Base-by-base conservation (phyloP, 2,113 vertebrate species). In the Turnix velox region DNA sequence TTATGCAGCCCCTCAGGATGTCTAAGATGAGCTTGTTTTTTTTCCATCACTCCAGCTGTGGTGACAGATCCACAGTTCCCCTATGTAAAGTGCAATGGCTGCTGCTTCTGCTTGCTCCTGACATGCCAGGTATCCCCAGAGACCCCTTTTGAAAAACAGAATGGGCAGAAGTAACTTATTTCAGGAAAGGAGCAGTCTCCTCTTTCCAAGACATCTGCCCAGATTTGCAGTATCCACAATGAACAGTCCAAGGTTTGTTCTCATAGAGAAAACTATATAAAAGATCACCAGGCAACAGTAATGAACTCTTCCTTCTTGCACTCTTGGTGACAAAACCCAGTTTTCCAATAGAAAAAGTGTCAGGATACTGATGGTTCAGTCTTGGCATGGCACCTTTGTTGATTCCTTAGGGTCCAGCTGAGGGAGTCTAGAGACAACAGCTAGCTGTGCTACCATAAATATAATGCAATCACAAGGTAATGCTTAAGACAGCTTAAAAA, bases 111-210 rank as follows among this genome's bases (percentile, higher is more conserved):
- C 35, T 90, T 28, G 28, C 10, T 66, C 77, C 24, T 22, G n/a
- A 13, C 0, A 0, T 24, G 18, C 13, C 28, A 28, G 14, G 30
- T 49, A 39, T 84, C 30, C n/a, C 39, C 18, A 55, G 16, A 46
- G 8, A 6, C 4, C 24, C 11, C n/a, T 77, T 90, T 57, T 71
- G 51, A 87, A 69, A 74, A 87, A 25, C 12, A 31, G 43, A 90
- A 79, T 39, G 39, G 54, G 57, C 18, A 88, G 79, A 91, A 71
- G 25, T 5, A 81, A 33, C 13, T 14, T 9, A 51, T 77, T 87
- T 39, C 28, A 33, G 61, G 72, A 81, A 55, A 17, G 24, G 14
- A 68, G n/a, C 9, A 55, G 33, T 35, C 7, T 14, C 11, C 67
- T 86, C 24, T 72, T 43, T 87, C 20, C n/a, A 42, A 84, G 51